Percentiles rank a stretch among this genome's conserved stretches.
Conservation (phyloP, 2,113 vertebrate genomes). For the Brienomyrus brachyistius region DNA sequence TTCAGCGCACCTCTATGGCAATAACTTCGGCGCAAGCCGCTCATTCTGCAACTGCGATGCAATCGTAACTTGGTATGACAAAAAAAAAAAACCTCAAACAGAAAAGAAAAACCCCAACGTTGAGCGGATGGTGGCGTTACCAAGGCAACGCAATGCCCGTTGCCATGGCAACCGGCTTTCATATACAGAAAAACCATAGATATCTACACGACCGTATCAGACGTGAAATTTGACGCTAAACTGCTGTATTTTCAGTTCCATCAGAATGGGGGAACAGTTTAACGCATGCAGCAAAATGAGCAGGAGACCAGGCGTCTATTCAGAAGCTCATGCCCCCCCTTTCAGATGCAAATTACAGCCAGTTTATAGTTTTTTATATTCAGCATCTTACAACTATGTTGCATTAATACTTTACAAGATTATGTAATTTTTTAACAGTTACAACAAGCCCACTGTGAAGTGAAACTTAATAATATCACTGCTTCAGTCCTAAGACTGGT, state of each 20-base stretch:
- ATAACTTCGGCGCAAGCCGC: background rate
- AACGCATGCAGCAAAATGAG: background rate
- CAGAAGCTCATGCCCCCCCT: background rate
- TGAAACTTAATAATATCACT: background rate
- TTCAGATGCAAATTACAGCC: background rate
- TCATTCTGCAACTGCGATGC: background rate
- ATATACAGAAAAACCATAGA: slow-evolving; percentile 6
- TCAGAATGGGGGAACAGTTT: background rate
- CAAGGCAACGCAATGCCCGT: background rate
- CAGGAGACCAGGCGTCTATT: background rate
- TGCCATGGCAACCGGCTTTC: slow-evolving; percentile 2
- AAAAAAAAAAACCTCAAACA: background rate
- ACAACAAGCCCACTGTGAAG: background rate
- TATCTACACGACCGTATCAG: background rate
- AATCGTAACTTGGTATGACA: background rate
- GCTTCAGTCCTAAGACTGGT: background rate
- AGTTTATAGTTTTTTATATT: background rate
- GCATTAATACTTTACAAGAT: background rate
- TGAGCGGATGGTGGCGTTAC: background rate
- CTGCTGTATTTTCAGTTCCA: background rate
- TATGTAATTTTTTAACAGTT: slow-evolving; percentile 2
- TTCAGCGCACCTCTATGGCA: background rate
- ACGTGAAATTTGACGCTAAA: background rate
- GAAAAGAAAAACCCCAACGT: background rate
- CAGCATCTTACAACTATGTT: background rate